phyloP scores from a whole-genome alignment of 2,797 vertebrate genomes.

The Petrocephalus sullivani region DNA sequence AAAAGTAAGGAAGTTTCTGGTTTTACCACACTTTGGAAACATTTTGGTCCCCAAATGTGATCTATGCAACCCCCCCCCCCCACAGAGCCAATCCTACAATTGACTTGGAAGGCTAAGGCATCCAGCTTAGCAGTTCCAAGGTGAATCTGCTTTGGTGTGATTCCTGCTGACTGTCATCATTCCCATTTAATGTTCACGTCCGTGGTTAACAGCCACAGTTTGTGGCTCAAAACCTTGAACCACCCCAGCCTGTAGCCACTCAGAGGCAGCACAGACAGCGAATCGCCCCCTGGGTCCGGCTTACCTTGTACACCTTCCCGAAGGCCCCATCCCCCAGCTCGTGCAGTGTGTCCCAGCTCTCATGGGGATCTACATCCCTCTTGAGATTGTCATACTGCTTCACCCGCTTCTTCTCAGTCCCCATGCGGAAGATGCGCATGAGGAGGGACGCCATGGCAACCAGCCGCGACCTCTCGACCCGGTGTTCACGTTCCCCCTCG shows the following conservation, averaged over 20 bases:
- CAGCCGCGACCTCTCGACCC: neutral
- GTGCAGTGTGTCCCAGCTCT: slow-evolving; percentile 42
- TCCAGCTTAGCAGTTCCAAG: neutral
- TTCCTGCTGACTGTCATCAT: neutral
- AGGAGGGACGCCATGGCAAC: slow-evolving; percentile 45
- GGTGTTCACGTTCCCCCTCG: neutral
- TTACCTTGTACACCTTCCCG: slow-evolving; percentile 56
- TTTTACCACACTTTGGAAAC: neutral
- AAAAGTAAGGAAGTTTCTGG: neutral
- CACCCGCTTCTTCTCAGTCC: slow-evolving; percentile 45
- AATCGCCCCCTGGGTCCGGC: neutral
- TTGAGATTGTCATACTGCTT: slow-evolving; percentile 45
- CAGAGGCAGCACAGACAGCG: neutral
- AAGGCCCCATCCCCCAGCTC: slow-evolving; percentile 55
- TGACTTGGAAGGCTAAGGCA: neutral
- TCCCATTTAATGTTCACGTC: neutral
- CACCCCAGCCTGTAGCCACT: neutral
- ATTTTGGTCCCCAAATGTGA: neutral
- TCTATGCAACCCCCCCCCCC: neutral
- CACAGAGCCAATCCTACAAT: neutral
- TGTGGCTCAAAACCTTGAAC: neutral
- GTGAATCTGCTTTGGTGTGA: neutral
- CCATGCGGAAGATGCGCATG: slow-evolving; percentile 49
- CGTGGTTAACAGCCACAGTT: neutral
- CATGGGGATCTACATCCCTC: slow-evolving; percentile 44